Conservation (phyloP, 2,888 invertebrate species). For the Agrotis segetum region DNA sequence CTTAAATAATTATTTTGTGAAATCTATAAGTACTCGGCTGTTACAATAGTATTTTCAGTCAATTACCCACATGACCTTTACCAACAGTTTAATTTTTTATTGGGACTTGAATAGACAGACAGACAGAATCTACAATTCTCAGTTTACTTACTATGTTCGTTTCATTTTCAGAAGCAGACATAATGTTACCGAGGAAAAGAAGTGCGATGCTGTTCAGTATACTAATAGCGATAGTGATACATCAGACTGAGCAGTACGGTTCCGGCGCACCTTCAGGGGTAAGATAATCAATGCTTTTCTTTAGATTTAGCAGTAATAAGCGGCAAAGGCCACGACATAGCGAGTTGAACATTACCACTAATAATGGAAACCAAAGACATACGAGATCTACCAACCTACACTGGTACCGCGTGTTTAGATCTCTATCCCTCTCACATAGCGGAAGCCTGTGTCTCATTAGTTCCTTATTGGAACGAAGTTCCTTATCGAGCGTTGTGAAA, state of each 20-base stretch:
- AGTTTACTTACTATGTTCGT: background rate
- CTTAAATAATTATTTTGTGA: too few relatives aligned
- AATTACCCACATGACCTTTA: background rate
- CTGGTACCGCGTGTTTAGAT: background rate
- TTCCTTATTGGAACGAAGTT: too few relatives aligned
- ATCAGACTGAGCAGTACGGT: conserved; percentile 80
- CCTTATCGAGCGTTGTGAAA: too few relatives aligned
- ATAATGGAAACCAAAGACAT: too few relatives aligned
- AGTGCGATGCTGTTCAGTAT: conserved; percentile 67
- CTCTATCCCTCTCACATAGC: background rate
- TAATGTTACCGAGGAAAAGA: conserved; percentile 86
- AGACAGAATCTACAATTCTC: background rate
- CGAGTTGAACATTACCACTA: too few relatives aligned
- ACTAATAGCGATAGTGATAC: conserved; percentile 73
- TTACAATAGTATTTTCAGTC: background rate
- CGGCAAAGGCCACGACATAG: too few relatives aligned
- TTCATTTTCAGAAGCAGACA: conserved; percentile 67
- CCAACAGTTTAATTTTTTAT: background rate
- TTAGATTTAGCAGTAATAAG: background rate
- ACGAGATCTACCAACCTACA: background rate
- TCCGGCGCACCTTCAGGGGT: conserved; percentile 85
- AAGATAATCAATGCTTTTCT: conserved; percentile 54
- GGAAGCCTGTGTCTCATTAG: background rate
- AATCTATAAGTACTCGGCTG: too few relatives aligned
- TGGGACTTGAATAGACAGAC: too few relatives aligned